Base-by-base conservation (phyloP, 2,113 vertebrate genomes). In the Phasianus colchicus region DNA sequence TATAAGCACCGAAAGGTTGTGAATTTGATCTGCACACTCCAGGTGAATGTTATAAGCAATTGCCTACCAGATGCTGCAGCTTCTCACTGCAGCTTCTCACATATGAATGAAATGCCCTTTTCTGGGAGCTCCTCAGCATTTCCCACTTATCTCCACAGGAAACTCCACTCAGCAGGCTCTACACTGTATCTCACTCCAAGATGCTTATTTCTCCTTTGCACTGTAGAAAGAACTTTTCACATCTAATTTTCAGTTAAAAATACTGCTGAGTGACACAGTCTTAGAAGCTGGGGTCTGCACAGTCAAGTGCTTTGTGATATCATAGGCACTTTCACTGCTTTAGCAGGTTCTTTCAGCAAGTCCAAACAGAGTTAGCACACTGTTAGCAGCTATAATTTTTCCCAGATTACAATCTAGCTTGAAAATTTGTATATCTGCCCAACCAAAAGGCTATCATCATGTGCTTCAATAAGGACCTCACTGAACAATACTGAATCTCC, bases 201-300 rank as follows among this genome's bases (percentile, higher is more conserved):
- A 38, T 58, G 64, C 36, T 82, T 89, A 40, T 77, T 82, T 94
- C 38, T 52, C 7, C 47, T 88, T 88, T 72, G 52, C 58, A 50
- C 64, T 54, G 3, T 34, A 30, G 34, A 63, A 48, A 13, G 15
- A 84, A 48, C 11, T 2, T 85, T 82, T 69, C 42, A 24, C n/a
- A 36, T 69, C 34, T 34, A 69, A 63, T 85, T 67, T 92, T 72
- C 60, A 57, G 61, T 21, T 57, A 21, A 73, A 88, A 72, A 57
- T 69, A 34, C 30, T 57, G 17, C 52, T 40, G 20, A 77, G 14
- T 83, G n/a, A 73, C 3, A 19, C 0, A 1, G 8, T 78, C 0
- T 0, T 34, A 30, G 83, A 80, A 83, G n/a, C 45, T 84, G 42
- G 6, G 65, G 5, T 34, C 65, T 81, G 38, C 8, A 74, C 86